Conservation (phyloP, 1,140 invertebrate genomes). For the Eumeta japonica region DNA sequence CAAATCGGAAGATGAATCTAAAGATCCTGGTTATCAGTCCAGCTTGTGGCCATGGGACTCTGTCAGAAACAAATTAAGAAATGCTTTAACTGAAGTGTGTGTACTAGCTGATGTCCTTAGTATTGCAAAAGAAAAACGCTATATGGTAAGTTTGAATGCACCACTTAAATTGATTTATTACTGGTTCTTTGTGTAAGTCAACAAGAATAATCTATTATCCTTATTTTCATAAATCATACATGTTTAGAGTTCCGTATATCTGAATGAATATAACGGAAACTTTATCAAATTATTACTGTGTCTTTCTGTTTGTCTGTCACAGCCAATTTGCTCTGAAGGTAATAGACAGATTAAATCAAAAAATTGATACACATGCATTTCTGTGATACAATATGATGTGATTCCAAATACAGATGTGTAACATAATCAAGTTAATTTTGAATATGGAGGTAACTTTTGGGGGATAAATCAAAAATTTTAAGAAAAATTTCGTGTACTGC, state of each 20-base stretch:
- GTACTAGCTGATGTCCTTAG: conserved; percentile 90
- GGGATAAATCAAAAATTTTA: too few relatives aligned
- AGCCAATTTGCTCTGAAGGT: too few relatives aligned
- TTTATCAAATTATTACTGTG: too few relatives aligned
- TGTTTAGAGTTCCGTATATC: not conserved
- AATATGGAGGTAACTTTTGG: too few relatives aligned
- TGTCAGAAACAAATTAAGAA: conserved; percentile 84
- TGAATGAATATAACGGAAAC: too few relatives aligned
- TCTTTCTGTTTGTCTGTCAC: too few relatives aligned
- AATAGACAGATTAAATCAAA: too few relatives aligned
- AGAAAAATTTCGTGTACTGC: too few relatives aligned
- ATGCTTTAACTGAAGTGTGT: conserved; percentile 87
- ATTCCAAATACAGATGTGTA: too few relatives aligned
- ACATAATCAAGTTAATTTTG: too few relatives aligned
- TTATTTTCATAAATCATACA: not conserved
- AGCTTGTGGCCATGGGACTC: conserved; percentile 92
- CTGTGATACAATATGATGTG: too few relatives aligned
- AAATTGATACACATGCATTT: too few relatives aligned
- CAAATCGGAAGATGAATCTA: conserved; percentile 71
- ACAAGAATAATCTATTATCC: not conserved
- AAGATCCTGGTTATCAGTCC: conserved; percentile 80
- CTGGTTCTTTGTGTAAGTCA: not conserved
- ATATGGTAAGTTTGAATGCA: conserved; percentile 73
- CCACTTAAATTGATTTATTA: not conserved
- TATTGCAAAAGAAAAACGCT: conserved; percentile 90